Evolutionary conservation across 2,113 vertebrate genomes (phyloP).

Genomic region (Felis chaus): DNA sequence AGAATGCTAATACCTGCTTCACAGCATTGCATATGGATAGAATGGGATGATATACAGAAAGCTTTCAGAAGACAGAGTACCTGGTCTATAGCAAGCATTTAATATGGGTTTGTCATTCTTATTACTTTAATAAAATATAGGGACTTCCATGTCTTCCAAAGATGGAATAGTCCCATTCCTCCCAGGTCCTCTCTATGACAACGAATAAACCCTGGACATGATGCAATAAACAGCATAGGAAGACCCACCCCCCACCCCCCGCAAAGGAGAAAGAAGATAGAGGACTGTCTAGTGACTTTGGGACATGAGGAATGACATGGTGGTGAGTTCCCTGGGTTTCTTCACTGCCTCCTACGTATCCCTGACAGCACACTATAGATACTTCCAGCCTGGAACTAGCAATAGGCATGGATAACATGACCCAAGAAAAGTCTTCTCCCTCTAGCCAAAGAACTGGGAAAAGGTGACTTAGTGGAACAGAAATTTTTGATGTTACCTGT

Average conservation of each 20-base stretch:
- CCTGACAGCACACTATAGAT: neutral
- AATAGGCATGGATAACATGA: neutral
- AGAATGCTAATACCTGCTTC: neutral
- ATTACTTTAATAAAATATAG: slow-evolving; percentile 34
- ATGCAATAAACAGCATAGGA: neutral
- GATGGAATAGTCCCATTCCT: neutral
- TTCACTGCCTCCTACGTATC: neutral
- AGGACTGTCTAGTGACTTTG: neutral
- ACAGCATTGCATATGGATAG: neutral
- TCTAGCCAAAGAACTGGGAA: neutral
- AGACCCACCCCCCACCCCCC: neutral
- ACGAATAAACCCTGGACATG: neutral
- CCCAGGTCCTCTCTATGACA: neutral
- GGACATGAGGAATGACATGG: neutral
- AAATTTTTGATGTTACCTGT: neutral
- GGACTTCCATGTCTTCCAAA: neutral
- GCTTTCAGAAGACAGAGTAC: neutral
- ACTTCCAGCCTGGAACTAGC: neutral
- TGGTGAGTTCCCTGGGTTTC: neutral
- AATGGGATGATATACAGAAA: neutral
- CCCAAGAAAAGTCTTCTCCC: neutral
- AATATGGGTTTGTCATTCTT: neutral
- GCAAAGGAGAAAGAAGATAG: neutral
- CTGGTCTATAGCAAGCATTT: neutral
- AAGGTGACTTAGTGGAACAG: neutral